Percentiles rank a stretch among this genome's conserved stretches.
Conservation (phyloP, 2,113 vertebrate species). For the Elanoides forficatus region DNA sequence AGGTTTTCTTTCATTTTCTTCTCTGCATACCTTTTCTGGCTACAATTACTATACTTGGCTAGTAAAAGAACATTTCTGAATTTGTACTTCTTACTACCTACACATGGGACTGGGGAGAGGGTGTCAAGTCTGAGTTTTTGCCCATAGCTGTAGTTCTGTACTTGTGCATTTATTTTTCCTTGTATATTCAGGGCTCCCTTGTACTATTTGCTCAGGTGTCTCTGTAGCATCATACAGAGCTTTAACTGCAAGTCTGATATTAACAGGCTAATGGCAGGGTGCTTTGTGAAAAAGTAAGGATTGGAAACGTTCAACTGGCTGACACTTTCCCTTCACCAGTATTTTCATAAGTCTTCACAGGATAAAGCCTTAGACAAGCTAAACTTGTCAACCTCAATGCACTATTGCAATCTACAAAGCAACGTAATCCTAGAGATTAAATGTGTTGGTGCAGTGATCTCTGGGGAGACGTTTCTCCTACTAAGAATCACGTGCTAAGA, state of each 20-base stretch:
- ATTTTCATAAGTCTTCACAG: background rate
- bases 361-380: background rate
- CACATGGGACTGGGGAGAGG: background rate
- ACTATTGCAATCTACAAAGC: background rate
- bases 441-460: background rate
- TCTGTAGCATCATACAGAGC: background rate
- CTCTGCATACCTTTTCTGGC: background rate
- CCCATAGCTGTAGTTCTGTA: background rate
- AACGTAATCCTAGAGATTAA: background rate
- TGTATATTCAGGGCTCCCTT: background rate
- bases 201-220: background rate
- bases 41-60: background rate
- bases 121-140: background rate
- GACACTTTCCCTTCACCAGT: background rate
- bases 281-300: background rate
- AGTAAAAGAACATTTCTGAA: background rate
- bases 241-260: background rate
- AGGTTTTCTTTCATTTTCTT: background rate
- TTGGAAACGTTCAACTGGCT: background rate
- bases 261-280: background rate
- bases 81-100: background rate
- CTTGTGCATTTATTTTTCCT: background rate
- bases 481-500: background rate
- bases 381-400: background rate
- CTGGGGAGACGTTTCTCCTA: background rate